Base-by-base conservation (phyloP, 2,113 vertebrate species). In the Takifugu flavidus region DNA sequence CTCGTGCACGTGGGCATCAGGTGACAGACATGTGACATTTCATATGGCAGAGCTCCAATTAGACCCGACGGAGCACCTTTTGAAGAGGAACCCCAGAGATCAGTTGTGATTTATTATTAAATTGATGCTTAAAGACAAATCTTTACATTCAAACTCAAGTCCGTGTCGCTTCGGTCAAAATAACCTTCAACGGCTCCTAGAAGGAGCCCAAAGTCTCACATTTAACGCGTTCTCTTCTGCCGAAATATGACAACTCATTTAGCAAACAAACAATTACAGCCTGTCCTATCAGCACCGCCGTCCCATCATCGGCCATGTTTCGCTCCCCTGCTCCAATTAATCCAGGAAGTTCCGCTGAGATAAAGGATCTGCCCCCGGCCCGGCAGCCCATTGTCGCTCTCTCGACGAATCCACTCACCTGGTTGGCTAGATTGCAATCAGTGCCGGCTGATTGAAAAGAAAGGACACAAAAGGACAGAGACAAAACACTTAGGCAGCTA, bases 381-480 rank as follows among this genome's bases (percentile, higher is more conserved):
- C 46, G 1, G 62, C 79, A 72, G 71, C 75, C 83, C 77, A 71
- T 86, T 79, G 84, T 83, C 84, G 73, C 74, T 79, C 75, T 74
- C 77, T 79, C 82, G 81, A 85, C n/a, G 69, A 82, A 84, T 82
- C 75, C 83, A 84, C 86, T 85, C 82, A 86, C 84, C 86, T 88
- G 86, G 78, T 87, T 82, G 75, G 78, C 77, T 79, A 79, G 86
- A 88, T 88, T 85, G 84, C 85, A 85, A 89, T 89, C 87, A 82
- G 78, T 8, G 4, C 7, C 51, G 44, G 61, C 58, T 83, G 86
- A 89, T 85, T 87, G 87, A 85, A 82, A 87, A 72, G 77, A 78
- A 87, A 89, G 83, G 84, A 84, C 83, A 85, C 81, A 84, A 88
- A 88, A 89, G 86, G 86, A 88, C 83, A 79, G 82, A 87, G 84